phyloP scores from a whole-genome alignment of 2,797 vertebrate species.

The Kryptolebias ocellatus region DNA sequence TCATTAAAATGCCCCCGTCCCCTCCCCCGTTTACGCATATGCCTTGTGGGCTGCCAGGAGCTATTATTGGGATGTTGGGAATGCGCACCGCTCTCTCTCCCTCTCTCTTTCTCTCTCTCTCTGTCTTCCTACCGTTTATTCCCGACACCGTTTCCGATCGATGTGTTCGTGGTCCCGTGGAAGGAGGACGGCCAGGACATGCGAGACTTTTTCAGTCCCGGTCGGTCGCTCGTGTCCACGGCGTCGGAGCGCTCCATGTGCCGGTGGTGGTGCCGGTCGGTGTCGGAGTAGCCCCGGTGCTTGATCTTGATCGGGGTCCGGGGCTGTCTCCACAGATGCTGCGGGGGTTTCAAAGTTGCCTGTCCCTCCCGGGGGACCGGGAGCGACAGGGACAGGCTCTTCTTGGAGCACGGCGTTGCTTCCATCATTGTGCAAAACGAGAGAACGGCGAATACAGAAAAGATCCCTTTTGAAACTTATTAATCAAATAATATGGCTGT shows the following conservation, averaged over 20 bases:
- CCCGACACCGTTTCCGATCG: conserved; percentile 83
- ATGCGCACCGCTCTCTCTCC: conserved; percentile 27
- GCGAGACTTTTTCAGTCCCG: conserved; percentile 90
- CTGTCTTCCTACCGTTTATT: conserved; percentile 85
- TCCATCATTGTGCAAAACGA: conserved; percentile 85
- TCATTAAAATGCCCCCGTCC: conserved; percentile 58
- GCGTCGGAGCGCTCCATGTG: conserved; percentile 94
- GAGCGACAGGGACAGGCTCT: conserved; percentile 91
- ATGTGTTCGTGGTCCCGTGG: conserved; percentile 88
- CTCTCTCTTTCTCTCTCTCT: conserved; percentile 21
- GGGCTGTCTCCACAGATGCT: conserved; percentile 96
- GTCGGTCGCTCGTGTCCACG: conserved; percentile 92
- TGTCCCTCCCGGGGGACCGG: conserved; percentile 91
- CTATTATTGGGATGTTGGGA: conserved; percentile 67
- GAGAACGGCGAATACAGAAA: conserved; percentile 18
- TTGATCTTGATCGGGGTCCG: conserved; percentile 95
- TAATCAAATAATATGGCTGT: conserved; percentile 73
- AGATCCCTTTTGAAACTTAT: conserved; percentile 58
- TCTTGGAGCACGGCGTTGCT: conserved; percentile 86
- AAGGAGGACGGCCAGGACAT: conserved; percentile 98
- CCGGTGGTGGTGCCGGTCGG: conserved; percentile 88
- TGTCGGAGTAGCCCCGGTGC: conserved; percentile 95
- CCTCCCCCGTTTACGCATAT: conserved; percentile 64
- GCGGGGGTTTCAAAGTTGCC: conserved; percentile 89
- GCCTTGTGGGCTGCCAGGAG: conserved; percentile 60